Evolutionary conservation across 2,113 vertebrate genomes (phyloP), one percentile per base, ranked within the genome.

Genomic region (Strigops habroptila): DNA sequence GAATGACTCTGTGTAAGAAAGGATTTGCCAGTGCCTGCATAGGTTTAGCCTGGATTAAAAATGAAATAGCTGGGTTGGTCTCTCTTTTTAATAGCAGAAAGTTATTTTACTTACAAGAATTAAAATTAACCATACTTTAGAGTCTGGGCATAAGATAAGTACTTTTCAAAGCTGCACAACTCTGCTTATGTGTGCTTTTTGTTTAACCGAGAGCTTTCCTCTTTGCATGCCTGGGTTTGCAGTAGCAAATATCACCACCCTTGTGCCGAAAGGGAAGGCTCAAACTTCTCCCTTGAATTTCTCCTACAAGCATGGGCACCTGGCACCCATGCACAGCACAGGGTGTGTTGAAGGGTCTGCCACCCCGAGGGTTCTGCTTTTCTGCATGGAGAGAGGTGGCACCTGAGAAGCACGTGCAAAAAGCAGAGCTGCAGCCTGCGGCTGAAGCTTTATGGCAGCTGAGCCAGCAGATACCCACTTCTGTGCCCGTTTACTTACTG

Each of bases 241-340:
- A 57, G 18, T 1, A 78, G 43, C 53, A 91, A 95, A 65, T 49
- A 64, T 10, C 65, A 78, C 21, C 6, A 1, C 4, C 33, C 39
- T 35, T 24, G 57, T 39, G 48, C 48, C 19, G 2, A 91, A 71
- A 90, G 10, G 12, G 30, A 79, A 41, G n/a, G n/a, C 33, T 64
- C 5, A 3, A 63, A 60, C 41, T 64, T 51, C 65, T 41, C 30
- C 27, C 12, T 14, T 43, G 37, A 28, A 60, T 76, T 60, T 63
- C 85, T 51, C 5, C 78, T 55, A 35, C 0, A 0, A 67, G 69
- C 46, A 3, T 0, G 4, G 43, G 33, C 39, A n/a, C 25, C 31
- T 8, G 25, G 55, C 63, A 52, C 4, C 14, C 57, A 4, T 6
- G 4, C 9, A 4, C 30, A 39, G 70, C 57, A 27, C 22, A 4